Evolutionary conservation across 2,888 invertebrate genomes (phyloP), one percentile per base, ranked within the genome.

Genomic region (Macaria notata): DNA sequence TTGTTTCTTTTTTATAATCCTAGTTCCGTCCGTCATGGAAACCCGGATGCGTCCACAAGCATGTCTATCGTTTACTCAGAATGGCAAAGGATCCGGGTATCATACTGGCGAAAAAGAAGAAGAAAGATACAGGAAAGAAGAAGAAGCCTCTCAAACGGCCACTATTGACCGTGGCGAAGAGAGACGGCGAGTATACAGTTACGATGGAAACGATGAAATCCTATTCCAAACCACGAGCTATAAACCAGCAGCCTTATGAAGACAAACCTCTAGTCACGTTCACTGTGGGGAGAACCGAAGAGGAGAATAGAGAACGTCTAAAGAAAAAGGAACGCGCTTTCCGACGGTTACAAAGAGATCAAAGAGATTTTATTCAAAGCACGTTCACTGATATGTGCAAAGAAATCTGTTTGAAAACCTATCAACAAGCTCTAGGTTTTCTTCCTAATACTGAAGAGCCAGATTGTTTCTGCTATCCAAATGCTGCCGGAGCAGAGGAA

Each of bases 191-290:
- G 73, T 90, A 77, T 55, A 81, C 79, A 3, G 81, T 92, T 9
- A 88, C 86, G 9, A 84, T 92, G 86, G 91, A 91, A 73, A 88
- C 87, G 1, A 86, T 91, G 86, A 91, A 83, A 71, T 59, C 72
- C 5, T 88, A 79, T 61, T 4, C 66, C 4, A 88, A 80, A 63
- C 81, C 76, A 6, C 79, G 92, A 69, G 69, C 80, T 46, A 59
- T 82, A 4, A 87, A 86, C 60, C 88, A 91, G 63, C 71, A 79
- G 52, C 92, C 92, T 0, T 92, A 84, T 69, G 89, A 91, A 71
- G 89, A 91, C 45, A 89, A 87, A 64, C 83, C 83, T 43, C 66
- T 83, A 7, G 46, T 88, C 3, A 84, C 83, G 3, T 91, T 84
- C 56, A 86, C 81, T 3, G 79, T 91, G 62, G 91, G 91, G 5